phyloP scores from a whole-genome alignment of 2,797 vertebrate genomes.

The Echiichthys vipera region DNA sequence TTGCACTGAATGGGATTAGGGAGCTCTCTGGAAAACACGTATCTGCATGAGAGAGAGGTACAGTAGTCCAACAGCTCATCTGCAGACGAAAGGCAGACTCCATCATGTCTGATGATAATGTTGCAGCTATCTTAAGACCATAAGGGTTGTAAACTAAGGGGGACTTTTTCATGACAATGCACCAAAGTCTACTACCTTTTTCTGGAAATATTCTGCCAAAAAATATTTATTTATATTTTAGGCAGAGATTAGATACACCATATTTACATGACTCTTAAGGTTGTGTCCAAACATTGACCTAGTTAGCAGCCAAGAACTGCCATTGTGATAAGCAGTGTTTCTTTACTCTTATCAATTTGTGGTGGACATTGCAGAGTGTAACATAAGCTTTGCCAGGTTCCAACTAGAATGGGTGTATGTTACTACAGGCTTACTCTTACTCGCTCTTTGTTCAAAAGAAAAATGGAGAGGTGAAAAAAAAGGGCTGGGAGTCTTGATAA shows the following conservation, averaged over 20 bases:
- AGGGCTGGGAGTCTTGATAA: slow-evolving; percentile 31
- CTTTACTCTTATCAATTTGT: slow-evolving; percentile 54
- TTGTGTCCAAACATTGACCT: slow-evolving; percentile 62
- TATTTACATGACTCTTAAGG: slow-evolving; percentile 48
- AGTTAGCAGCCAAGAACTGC: slow-evolving; percentile 53
- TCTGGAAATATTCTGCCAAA: slow-evolving; percentile 24
- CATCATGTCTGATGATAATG: slow-evolving; percentile 62
- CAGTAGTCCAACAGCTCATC: slow-evolving; percentile 58
- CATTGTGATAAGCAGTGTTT: slow-evolving; percentile 56
- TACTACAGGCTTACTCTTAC: not conserved
- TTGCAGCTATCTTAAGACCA: slow-evolving; percentile 46
- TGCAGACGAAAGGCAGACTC: slow-evolving; percentile 69
- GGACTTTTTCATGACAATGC: slow-evolving; percentile 25
- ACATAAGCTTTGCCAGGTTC: slow-evolving; percentile 74
- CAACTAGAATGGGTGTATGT: slow-evolving; percentile 26
- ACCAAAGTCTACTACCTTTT: not conserved
- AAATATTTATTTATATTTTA: slow-evolving; percentile 38
- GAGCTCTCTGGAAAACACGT: slow-evolving; percentile 59
- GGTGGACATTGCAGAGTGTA: slow-evolving; percentile 73
- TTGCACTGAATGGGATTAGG: slow-evolving; percentile 81
- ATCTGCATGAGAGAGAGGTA: slow-evolving; percentile 58
- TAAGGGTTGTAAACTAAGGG: slow-evolving; percentile 17
- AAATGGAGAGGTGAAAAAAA: slow-evolving; percentile 10
- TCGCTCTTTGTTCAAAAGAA: slow-evolving; percentile 25
- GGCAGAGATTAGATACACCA: slow-evolving; percentile 53